phyloP scores from a whole-genome alignment of 2,888 invertebrate species.

The Anorthoa munda region DNA sequence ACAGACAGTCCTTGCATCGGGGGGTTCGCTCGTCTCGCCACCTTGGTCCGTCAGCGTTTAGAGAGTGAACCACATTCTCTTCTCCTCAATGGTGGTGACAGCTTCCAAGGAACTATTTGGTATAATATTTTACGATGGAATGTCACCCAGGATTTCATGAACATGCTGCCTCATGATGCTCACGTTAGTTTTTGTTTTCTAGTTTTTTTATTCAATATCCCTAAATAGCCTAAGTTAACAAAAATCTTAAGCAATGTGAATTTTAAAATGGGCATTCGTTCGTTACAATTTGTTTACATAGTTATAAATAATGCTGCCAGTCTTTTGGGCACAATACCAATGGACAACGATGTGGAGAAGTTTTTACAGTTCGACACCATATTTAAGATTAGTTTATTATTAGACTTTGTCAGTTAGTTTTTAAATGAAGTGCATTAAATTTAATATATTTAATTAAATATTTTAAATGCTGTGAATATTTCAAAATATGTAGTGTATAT shows the following conservation, averaged over 20 bases:
- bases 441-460: no score
- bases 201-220: not conserved
- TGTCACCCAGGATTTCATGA: slow-evolving; percentile 94
- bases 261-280: no score
- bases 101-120: slow-evolving; percentile 94
- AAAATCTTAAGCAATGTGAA: not conserved
- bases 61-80: slow-evolving; percentile 91
- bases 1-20: slow-evolving; percentile 91
- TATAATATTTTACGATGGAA: slow-evolving; percentile 94
- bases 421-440: no score
- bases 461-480: no score
- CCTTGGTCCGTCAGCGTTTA: slow-evolving; percentile 86
- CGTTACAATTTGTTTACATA: no score
- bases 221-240: not conserved
- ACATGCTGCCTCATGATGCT: slow-evolving; percentile 94
- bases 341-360: no score
- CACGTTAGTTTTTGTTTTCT: slow-evolving; percentile 90
- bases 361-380: no score
- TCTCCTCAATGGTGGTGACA: slow-evolving; percentile 93
- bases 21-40: slow-evolving; percentile 93
- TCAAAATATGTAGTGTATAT: no score
- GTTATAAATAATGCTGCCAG: no score
- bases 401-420: no score
- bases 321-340: no score
- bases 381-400: no score